phyloP scores from a whole-genome alignment of 1,140 invertebrate species.

The Calosoma granatense region DNA sequence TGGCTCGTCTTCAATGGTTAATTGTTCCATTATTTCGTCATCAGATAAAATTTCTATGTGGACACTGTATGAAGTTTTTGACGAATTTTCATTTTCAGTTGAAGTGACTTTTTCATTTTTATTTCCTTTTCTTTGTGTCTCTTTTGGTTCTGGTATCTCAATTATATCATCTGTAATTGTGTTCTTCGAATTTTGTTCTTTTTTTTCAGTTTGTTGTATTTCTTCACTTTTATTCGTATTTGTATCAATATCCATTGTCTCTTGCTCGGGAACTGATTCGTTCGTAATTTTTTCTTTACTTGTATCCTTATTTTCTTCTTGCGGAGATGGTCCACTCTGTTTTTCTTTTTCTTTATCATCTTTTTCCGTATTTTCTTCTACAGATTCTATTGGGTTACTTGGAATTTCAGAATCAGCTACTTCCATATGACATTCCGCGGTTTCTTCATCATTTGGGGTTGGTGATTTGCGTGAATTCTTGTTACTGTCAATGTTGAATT shows the following conservation, averaged over 20 bases:
- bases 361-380: neutral
- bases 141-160: neutral
- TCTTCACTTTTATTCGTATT: neutral
- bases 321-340: too few species aligned
- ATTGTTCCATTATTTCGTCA: neutral
- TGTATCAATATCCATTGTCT: too few species aligned
- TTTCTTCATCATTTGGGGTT: neutral
- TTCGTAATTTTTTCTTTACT: too few species aligned
- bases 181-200: neutral
- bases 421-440: too few species aligned
- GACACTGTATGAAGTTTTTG: neutral
- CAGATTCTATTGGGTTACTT: neutral
- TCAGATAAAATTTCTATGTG: neutral
- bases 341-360: neutral
- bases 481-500: neutral
- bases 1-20: neutral
- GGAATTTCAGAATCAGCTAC: neutral
- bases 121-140: neutral
- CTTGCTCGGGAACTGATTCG: too few species aligned
- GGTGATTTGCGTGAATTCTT: neutral
- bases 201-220: neutral
- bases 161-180: neutral
- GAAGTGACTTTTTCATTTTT: neutral
- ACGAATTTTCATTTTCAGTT: neutral
- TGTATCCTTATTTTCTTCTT: too few species aligned